These are phyloP conservation scores for Pyralis farinalis DNA, from an alignment of 2,888 invertebrate species.

Conservation along the genomic window DNA sequence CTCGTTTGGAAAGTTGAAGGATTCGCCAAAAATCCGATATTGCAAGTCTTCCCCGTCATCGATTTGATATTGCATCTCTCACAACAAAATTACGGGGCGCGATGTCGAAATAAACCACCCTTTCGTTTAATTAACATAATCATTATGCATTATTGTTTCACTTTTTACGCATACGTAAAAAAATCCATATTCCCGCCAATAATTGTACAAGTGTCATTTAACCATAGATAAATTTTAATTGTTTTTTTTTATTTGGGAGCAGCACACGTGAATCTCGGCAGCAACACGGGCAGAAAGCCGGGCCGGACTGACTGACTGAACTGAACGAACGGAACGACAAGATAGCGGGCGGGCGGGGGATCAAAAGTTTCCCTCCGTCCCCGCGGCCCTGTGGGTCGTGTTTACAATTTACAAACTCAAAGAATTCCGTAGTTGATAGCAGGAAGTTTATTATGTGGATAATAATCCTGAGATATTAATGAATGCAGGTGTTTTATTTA, in stretches of 20 bases:
- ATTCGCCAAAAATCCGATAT: conserved; percentile 77
- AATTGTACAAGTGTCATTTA: not conserved
- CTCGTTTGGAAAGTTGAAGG: conserved; percentile 62
- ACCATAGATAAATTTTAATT: conserved; percentile 7
- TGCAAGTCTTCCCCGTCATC: conserved; percentile 75
- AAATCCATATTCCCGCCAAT: conserved; percentile 15
- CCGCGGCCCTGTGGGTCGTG: conserved; percentile 26
- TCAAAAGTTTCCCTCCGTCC: conserved; percentile 35
- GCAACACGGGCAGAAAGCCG: conserved; percentile 62
- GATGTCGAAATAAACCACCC: conserved; percentile 64
- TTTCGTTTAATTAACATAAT: conserved; percentile 56
- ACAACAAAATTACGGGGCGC: conserved; percentile 49
- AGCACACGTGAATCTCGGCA: conserved; percentile 47
- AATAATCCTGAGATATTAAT: conserved; percentile 1
- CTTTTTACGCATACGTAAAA: conserved; percentile 1
- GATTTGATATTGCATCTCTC: conserved; percentile 77
- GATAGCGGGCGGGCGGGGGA: conserved; percentile 34
- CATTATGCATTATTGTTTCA: conserved; percentile 48
- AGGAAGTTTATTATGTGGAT: conserved; percentile 24
- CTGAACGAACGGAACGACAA: conserved; percentile 21
- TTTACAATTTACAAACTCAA: no score
- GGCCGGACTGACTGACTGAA: conserved; percentile 39
- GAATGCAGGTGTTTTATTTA: not conserved
- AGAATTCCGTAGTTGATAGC: conserved; percentile 39
- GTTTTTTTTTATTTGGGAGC: conserved; percentile 25